Evolutionary conservation across 1,140 invertebrate genomes (phyloP).

Genomic region (Myzus persicae): DNA sequence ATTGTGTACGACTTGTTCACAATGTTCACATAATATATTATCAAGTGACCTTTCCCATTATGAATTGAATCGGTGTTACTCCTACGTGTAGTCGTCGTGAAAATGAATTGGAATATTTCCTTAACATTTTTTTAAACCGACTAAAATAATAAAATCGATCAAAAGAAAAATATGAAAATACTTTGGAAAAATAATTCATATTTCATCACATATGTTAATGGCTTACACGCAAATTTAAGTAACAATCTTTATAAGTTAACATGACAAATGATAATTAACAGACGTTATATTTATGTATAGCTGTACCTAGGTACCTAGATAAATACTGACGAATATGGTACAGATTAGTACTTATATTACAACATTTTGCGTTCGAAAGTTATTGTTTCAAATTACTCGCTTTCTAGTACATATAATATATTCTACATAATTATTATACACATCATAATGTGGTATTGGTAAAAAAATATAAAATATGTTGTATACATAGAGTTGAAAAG

Average conservation of each 20-base stretch:
- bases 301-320: no score
- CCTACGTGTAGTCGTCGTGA: neutral
- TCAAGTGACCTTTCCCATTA: neutral
- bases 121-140: neutral
- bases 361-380: neutral
- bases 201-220: no score
- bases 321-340: neutral
- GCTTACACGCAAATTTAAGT: neutral
- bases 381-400: neutral
- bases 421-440: no score
- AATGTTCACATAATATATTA: neutral
- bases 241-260: no score
- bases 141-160: neutral
- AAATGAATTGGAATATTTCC: neutral
- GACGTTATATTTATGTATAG: neutral
- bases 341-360: neutral
- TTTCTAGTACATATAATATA: no score
- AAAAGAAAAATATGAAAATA: neutral
- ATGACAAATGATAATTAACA: neutral
- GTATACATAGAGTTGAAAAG: no score
- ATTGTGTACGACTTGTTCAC: neutral
- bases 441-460: no score
- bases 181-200: no score
- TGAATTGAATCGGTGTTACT: neutral
- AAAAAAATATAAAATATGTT: no score